Evolutionary conservation across 1,140 invertebrate species (phyloP), one percentile per base, ranked within the genome.

Genomic region (Drosophila pruinosa): DNA sequence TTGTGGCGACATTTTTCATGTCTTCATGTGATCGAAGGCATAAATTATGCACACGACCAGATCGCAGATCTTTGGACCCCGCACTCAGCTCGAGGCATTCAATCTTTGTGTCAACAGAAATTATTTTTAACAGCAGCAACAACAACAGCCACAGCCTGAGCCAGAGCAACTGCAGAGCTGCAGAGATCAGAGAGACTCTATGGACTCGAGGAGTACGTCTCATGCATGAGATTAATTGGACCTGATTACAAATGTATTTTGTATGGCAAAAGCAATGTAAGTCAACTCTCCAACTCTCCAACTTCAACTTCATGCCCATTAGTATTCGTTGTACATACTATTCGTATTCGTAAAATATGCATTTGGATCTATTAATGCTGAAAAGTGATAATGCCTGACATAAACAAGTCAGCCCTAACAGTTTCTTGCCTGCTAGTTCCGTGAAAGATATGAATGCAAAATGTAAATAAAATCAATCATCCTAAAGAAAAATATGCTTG

Each of bases 51-150:
- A 69, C 65, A 53, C 59, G 57, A 47, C 58, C 45, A 69, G 82
- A 82, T 82, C 78, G 31, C 54, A 39, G 39, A 22, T 58, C 43
- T 17, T 8, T 12, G 17, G 21, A 2, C 5, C 15, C 14, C 45
- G 24, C 36, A 31, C 21, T 39, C 43, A 21, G 36, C 31, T 43
- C 57, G 34, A 64, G 78, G 82, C 82, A 78, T 86, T 86, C 82
- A 86, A 86, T 86, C 82, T 86, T 86, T 86, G 82, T 86, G 82
- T 86, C 82, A 88, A 86, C 82, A 86, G 78, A 86, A 86, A 86
- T 86, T 86, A 86, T 86, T 86, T 86, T 86, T 86, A 86, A 86
- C 78, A 86, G 72, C 82, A 80, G 71, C 64, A 75, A 64, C 77
- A 71, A 61, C 75, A 74, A 68, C 77, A 71, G 62, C 75, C 78